Percentiles rank a stretch among this genome's conserved stretches.
These are phyloP conservation scores for Prochilodus magdalenae DNA, from an alignment of 2,113 vertebrate genomes.

Conservation along the genomic window DNA sequence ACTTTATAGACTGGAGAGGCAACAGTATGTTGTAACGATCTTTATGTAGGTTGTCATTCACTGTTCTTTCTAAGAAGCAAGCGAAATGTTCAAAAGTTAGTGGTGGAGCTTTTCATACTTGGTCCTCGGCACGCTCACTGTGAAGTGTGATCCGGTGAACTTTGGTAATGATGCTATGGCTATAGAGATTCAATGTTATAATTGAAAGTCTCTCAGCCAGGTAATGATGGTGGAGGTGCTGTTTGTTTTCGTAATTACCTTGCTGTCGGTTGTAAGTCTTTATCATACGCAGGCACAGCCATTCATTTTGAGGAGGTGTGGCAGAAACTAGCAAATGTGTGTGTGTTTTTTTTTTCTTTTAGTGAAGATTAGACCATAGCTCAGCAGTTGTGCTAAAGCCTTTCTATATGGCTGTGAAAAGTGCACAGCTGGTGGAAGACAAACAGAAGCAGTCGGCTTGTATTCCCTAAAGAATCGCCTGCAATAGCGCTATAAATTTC, in stretches of 20 bases:
- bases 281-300: not conserved
- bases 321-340: slow-evolving; percentile 24
- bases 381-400: not conserved
- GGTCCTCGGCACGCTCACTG: not conserved
- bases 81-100: no score
- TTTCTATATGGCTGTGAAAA: slow-evolving; percentile 38
- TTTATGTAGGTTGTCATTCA: no score
- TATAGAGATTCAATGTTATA: not conserved
- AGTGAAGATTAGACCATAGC: not conserved
- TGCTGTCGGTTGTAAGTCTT: not conserved
- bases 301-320: slow-evolving; percentile 5
- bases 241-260: not conserved
- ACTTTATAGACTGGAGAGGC: no score
- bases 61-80: no score
- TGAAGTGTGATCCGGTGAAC: not conserved
- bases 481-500: slow-evolving; percentile 55
- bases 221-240: not conserved
- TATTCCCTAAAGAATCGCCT: slow-evolving; percentile 35
- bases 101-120: not conserved
- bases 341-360: not conserved
- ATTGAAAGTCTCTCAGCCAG: not conserved
- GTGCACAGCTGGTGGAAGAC: slow-evolving; percentile 61
- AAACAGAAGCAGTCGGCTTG: slow-evolving; percentile 37
- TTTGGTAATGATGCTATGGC: not conserved
- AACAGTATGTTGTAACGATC: no score